Evolutionary conservation across 2,888 invertebrate genomes (phyloP), one percentile per base, ranked within the genome.

Genomic region (Listrodromus nycthemerus): DNA sequence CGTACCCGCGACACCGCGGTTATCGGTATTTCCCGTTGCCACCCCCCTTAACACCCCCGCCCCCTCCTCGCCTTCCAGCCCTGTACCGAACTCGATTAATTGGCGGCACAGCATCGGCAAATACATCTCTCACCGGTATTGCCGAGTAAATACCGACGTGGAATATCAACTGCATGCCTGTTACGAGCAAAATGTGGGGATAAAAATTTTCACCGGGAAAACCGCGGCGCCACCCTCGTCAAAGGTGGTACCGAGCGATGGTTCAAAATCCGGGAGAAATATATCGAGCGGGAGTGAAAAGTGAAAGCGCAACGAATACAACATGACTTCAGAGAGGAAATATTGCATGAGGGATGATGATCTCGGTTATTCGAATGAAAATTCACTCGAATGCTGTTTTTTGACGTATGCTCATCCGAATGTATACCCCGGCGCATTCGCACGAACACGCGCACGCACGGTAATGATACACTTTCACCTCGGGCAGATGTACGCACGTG

Each of bases 61-160:
- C 41, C 27, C 30, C 71, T 33, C 69, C 65, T 19, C 21, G 55
- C 55, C 52, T 50, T 65, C 52, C 66, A 21, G 45, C 6, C 48
- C 45, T 66, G 27, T 67, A 61, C 73, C 66, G 61, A 85, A 79
- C 84, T 83, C 82, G 86, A 88, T 90, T 91, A 91, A 91, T 91
- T 91, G 90, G 88, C 87, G 78, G 87, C 85, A 87, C 87, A 86
- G 87, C 86, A 79, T 88, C 79, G 81, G 88, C 87, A 91, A 91
- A 91, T 88, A 89, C 87, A 86, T 82, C 82, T 80, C 80, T 80
- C 83, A 83, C 73, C 76, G 82, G 85, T 87, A 89, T 89, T 86
- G 89, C 83, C 85, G 79, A 83, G 88, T 84, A 91, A 89, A 88
- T 88, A 89, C 75, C 83, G 79, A 61, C 70, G 58, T 73, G 67